Evolutionary conservation across 2,888 invertebrate species (phyloP), one percentile per base, ranked within the genome.

Genomic region (Limnephilus lunatus): DNA sequence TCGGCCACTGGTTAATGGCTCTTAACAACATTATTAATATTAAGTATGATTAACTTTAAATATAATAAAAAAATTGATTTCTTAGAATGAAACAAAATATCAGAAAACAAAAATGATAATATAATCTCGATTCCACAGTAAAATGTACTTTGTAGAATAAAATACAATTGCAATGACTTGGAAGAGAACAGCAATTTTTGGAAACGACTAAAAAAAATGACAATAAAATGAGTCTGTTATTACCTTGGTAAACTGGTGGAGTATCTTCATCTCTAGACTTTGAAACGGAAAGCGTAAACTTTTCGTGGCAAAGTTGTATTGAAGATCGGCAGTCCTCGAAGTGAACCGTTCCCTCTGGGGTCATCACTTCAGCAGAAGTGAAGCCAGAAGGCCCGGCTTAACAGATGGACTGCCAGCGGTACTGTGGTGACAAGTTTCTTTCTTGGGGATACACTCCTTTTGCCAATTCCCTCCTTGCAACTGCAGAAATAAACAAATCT

Each of bases 361-460:
- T 89, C 31, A 48, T 80, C 91, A 68, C 91, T 91, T 91, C 91
- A 5, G 89, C 53, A 68, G 91, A 91, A 91, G 91, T 30, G 89
- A 89, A 68, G 91, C 31, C 89, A 91, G 39, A 85, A 91, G 88
- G 35, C 32, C 48, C 31, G 88, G 80, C 80, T 1, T 32, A 39
- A 89, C 88, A 80, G 88, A 89, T 80, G 88, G 39, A 89, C 68
- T 25, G 81, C 68, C 31, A 32, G 35, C 44, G 30, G 68, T 7
- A 9, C n/a, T 68, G 68, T n/a, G n/a, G 9, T 68, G 25, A 68
- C 0, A 19, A 68, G 53, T 25, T 68, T 5, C n/a, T 68, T 68
- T 68, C 25, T 68, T 68, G n/a, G 7, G 25, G 25, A 68, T 25
- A 68, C 68, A n/a, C 68, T 68, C 68, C 25, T n/a, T 68, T 25